phyloP scores from a whole-genome alignment of 2,113 vertebrate species.

The Rhynchopsitta pachyrhyncha region DNA sequence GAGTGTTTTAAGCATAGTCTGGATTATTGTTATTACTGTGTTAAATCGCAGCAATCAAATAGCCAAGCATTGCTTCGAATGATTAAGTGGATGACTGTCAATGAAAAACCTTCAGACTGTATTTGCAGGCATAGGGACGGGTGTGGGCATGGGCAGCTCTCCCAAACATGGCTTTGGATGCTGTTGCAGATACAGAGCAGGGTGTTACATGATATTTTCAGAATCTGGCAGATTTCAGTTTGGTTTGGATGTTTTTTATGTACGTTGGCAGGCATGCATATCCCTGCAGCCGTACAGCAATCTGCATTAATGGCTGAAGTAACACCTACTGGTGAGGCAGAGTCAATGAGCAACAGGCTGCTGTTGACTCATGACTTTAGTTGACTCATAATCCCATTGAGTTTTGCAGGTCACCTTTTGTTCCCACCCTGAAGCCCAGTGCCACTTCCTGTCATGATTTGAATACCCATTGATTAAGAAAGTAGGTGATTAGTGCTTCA shows the following conservation, averaged over 20 bases:
- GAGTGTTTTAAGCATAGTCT: constrained; percentile 62
- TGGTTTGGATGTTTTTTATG: constrained; percentile 78
- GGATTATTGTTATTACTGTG: constrained; percentile 67
- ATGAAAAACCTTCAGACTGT: constrained; percentile 50
- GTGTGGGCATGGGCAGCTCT: constrained; percentile 33
- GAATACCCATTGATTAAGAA: not conserved
- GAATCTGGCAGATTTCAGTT: constrained; percentile 74
- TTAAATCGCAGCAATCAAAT: constrained; percentile 69
- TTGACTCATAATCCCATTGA: constrained; percentile 20
- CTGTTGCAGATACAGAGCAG: constrained; percentile 39
- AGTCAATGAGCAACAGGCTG: constrained; percentile 48
- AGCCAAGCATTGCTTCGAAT: constrained; percentile 53
- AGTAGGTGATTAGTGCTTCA: not conserved
- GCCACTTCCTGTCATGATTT: not conserved
- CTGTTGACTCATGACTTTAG: constrained; percentile 46
- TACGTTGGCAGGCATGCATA: constrained; percentile 69
- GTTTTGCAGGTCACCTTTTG: not conserved
- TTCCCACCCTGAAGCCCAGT: not conserved
- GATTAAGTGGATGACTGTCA: constrained; percentile 39
- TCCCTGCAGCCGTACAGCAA: constrained; percentile 38
- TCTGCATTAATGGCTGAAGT: constrained; percentile 70
- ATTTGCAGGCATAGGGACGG: constrained; percentile 6
- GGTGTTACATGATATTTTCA: constrained; percentile 65
- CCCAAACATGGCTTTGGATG: constrained; percentile 59
- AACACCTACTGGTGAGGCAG: constrained; percentile 71